phyloP scores from a whole-genome alignment of 2,113 vertebrate species.

The Girardinichthys multiradiatus region DNA sequence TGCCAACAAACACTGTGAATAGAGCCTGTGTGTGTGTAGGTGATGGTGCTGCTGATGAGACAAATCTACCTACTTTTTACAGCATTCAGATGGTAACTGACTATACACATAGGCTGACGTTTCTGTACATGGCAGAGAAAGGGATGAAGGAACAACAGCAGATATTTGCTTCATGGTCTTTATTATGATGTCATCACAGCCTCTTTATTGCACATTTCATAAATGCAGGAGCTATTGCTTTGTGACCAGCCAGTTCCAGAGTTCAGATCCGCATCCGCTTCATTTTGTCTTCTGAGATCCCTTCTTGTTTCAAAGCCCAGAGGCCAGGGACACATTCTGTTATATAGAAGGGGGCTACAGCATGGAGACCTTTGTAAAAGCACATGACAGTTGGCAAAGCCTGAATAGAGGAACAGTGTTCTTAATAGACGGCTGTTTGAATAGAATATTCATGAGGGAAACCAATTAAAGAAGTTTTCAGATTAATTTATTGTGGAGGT shows the following conservation, averaged over 20 bases:
- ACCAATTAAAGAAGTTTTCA: slow-evolving; percentile 52
- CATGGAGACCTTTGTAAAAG: slow-evolving; percentile 51
- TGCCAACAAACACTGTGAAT: slow-evolving; percentile 62
- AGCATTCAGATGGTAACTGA: slow-evolving; percentile 25
- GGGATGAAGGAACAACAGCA: slow-evolving; percentile 42
- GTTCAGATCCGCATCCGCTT: slow-evolving; percentile 36
- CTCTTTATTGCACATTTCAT: slow-evolving; percentile 71
- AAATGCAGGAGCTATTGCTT: slow-evolving; percentile 67
- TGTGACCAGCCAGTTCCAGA: slow-evolving; percentile 53
- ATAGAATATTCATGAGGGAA: slow-evolving; percentile 56
- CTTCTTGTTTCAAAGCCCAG: slow-evolving; percentile 37
- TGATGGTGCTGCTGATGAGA: slow-evolving; percentile 28
- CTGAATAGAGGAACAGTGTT: slow-evolving; percentile 53
- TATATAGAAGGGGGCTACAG: slow-evolving; percentile 32
- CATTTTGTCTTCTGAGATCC: slow-evolving; percentile 33
- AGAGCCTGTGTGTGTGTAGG: slow-evolving; percentile 31
- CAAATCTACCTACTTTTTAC: slow-evolving; percentile 15
- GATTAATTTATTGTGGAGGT: slow-evolving; percentile 17
- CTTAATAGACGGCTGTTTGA: slow-evolving; percentile 38
- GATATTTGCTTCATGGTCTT: slow-evolving; percentile 61
- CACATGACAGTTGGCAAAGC: slow-evolving; percentile 64
- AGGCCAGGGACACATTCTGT: slow-evolving; percentile 58
- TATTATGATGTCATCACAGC: slow-evolving; percentile 72
- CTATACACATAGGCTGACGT: background rate
- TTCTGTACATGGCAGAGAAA: slow-evolving; percentile 15